These are phyloP conservation scores for Lycorma delicatula DNA, from an alignment of 1,140 invertebrate genomes.

Conservation along the genomic window DNA sequence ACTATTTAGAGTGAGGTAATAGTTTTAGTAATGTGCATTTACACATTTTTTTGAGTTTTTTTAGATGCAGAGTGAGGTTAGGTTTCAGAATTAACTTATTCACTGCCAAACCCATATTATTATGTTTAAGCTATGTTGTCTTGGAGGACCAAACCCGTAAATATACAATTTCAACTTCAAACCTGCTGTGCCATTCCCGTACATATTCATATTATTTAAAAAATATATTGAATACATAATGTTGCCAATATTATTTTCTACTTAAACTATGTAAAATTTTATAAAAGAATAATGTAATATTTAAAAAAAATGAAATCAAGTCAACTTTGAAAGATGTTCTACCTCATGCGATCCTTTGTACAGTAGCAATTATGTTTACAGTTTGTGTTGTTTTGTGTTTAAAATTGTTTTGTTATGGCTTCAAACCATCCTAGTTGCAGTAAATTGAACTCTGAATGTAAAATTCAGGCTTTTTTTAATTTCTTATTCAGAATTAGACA, in stretches of 20 bases:
- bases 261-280: background rate
- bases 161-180: conserved; percentile 1
- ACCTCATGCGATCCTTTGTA: background rate
- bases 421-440: background rate
- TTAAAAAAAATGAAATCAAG: background rate
- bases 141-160: background rate
- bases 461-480: conserved; percentile 1
- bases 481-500: background rate
- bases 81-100: background rate
- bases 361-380: background rate
- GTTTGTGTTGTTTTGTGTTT: background rate
- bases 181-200: background rate
- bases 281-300: too few relatives aligned
- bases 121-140: background rate
- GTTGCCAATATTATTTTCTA: background rate
- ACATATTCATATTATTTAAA: background rate
- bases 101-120: background rate
- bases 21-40: too few relatives aligned
- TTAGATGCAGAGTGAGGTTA: too few relatives aligned
- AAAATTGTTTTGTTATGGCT: background rate
- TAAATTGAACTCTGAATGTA: background rate
- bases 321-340: background rate
- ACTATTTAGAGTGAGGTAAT: too few relatives aligned
- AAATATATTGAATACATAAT: background rate
- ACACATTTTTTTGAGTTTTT: too few relatives aligned